Evolutionary conservation across 2,797 vertebrate species (phyloP), one percentile per base, ranked within the genome.

Genomic region (Peromyscus melanophrys): DNA sequence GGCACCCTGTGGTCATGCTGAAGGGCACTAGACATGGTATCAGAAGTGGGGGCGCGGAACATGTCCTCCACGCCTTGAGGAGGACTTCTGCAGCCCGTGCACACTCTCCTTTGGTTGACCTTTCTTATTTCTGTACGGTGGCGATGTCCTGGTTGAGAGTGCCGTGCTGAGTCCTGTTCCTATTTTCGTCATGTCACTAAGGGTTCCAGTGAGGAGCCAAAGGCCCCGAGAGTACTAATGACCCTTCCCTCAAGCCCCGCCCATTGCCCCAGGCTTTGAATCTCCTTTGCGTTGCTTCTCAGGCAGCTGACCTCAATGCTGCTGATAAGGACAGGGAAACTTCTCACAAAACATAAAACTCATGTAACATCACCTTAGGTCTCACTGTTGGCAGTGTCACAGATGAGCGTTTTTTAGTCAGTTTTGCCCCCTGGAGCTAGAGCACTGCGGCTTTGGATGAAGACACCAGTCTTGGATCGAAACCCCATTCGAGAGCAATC

Each of bases 301-400:
- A 86, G 98, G 93, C 98, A 98, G 98, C 98, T 99, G 98, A 98
- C 98, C 81, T 17, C 94, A 2, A 31, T 94, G 94, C 98, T 98
- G 99, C 97, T 94, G 98, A 98, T 98, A 98, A 98, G 92, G 96
- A 98, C 97, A 98, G 96, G 97, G 98, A 98, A 89, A 16, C 98
- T 97, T 99, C 99, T 99, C 98, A 98, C 96, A 97, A 98, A 97
- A 97, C 98, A 98, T 98, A 99, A 99, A 99, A 99, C 99, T 99
- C 99, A 98, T 98, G 99, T 31, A 27, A 98, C 98, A 99, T 98
- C 98, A 99, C 98, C 97, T 98, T 97, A 98, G 98, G 99, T 99
- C 98, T 99, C 95, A 77, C 93, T 98, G 93, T 93, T 98, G 98
- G 99, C 98, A 97, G 95, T 81, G 57, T 96, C 96, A 98, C 97